A percentile compares a stretch with the other conserved stretches of the same genome.
These are phyloP conservation scores for Pseudopleuronectes americanus DNA, from an alignment of 2,797 vertebrate species.

Conservation along the genomic window DNA sequence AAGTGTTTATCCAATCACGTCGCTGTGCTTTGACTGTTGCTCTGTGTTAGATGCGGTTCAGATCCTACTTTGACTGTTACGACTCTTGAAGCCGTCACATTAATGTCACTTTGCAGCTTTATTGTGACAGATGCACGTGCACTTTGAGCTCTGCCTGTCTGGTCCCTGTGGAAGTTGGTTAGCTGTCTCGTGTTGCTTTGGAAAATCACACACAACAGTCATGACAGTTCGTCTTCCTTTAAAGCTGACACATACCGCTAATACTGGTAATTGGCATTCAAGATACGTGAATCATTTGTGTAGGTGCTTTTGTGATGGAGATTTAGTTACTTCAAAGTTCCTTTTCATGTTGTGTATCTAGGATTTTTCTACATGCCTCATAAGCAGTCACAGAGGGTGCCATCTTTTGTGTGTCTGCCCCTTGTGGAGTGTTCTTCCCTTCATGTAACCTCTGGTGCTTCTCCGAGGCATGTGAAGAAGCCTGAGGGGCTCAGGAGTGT, in stretches of 20 bases:
- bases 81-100: constrained; percentile 15
- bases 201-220: constrained; percentile 21
- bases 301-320: constrained; percentile 62
- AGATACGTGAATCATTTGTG: constrained; percentile 16
- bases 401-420: neutral
- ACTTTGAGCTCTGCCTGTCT: constrained; percentile 14
- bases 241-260: constrained; percentile 29
- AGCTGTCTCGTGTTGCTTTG: constrained; percentile 23
- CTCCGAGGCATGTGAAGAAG: constrained; percentile 3
- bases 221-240: constrained; percentile 30
- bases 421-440: neutral
- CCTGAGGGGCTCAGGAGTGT: neutral
- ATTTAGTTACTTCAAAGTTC: constrained; percentile 59
- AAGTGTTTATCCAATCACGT: neutral
- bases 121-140: neutral
- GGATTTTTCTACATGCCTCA: constrained; percentile 14
- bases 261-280: constrained; percentile 47
- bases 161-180: constrained; percentile 21
- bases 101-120: constrained; percentile 38
- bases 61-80: neutral
- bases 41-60: neutral
- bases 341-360: constrained; percentile 42
- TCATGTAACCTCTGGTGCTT: constrained; percentile 9
- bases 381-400: constrained; percentile 12
- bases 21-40: constrained; percentile 8